Conservation (phyloP, 2,888 invertebrate genomes). For the Drosophila meridionalis region DNA sequence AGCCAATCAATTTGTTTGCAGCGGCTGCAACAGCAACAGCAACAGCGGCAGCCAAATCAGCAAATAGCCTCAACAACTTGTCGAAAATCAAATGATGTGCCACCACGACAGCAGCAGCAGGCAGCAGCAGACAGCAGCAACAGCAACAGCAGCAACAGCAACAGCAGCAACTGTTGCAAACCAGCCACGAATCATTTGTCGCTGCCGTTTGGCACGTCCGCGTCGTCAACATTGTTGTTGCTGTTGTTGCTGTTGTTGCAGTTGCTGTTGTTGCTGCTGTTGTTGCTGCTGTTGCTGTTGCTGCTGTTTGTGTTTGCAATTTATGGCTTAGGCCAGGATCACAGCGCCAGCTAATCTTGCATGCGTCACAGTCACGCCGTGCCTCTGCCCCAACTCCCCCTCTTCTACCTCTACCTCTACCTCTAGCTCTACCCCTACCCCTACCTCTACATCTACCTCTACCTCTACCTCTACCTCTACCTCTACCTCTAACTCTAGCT, state of each 20-base stretch:
- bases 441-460: rapidly evolving
- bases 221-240: constrained; percentile 54
- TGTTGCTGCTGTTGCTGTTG: constrained; percentile 30
- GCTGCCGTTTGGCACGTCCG: constrained; percentile 76
- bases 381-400: background rate
- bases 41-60: constrained; percentile 66
- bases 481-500: background rate
- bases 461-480: rapidly evolving
- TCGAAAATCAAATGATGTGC: constrained; percentile 80
- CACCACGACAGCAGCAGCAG: constrained; percentile 57
- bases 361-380: constrained; percentile 77
- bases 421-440: rapidly evolving
- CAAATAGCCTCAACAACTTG: constrained; percentile 79
- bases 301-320: constrained; percentile 58
- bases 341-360: constrained; percentile 78
- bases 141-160: constrained; percentile 32
- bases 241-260: constrained; percentile 27
- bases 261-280: constrained; percentile 28
- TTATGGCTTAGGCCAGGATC: constrained; percentile 77
- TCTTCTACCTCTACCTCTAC: background rate
- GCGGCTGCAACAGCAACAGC: constrained; percentile 33
- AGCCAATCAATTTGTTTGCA: constrained; percentile 77
- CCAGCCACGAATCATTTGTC: constrained; percentile 78
- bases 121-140: constrained; percentile 18
- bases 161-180: constrained; percentile 37